Base-by-base conservation (phyloP, 2,797 vertebrate genomes). In the Fringilla coelebs region DNA sequence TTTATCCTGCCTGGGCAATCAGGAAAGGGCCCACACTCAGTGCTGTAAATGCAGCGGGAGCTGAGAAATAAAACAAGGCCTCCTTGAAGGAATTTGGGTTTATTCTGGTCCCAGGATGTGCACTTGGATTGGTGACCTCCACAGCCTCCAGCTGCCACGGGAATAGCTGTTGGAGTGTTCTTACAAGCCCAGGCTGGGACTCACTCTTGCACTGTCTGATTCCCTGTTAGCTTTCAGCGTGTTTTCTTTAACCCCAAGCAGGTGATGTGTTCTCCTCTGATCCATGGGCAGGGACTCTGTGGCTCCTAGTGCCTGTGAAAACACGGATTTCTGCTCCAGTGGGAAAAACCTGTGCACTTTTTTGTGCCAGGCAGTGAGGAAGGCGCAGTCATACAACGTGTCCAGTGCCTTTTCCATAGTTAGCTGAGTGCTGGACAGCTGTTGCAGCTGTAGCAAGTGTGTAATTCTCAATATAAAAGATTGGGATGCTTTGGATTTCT, bases 311-410 rank as follows among this genome's bases (percentile, higher is more conserved):
- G 66, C 70, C 66, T 49, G 3, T 6, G 32, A 24, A 75, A 63
- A 55, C 34, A 17, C 0, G 4, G 28, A 32, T 63, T 88, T 61
- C 58, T 43, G 19, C 28, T 52, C 41, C 54, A 11, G 4, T 25
- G 63, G 52, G 7, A 26, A 38, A 54, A 66, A 22, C 16, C 9
- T 2, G 9, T 7, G 24, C 21, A 5, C 40, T 67, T 43, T 3
- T 6, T 3, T 3, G 2, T 18, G 19, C 24, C 17, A 36, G 65
- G 54, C 66, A 38, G 41, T 10, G 48, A 34, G 71, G 34, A 60
- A 61, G 6, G 24, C 11, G 8, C 32, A 31, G 63, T 32, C 38
- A 9, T 6, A 1, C 11, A 21, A 13, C 0, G 0, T 6, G 7
- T 10, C 1, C 3, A 18, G 20, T 20, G 34, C 29, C 63, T 55